Percentiles rank a stretch among this genome's conserved stretches.
Evolutionary conservation across 1,140 invertebrate genomes (phyloP).

Genomic region (Acromyrmex echinatior): DNA sequence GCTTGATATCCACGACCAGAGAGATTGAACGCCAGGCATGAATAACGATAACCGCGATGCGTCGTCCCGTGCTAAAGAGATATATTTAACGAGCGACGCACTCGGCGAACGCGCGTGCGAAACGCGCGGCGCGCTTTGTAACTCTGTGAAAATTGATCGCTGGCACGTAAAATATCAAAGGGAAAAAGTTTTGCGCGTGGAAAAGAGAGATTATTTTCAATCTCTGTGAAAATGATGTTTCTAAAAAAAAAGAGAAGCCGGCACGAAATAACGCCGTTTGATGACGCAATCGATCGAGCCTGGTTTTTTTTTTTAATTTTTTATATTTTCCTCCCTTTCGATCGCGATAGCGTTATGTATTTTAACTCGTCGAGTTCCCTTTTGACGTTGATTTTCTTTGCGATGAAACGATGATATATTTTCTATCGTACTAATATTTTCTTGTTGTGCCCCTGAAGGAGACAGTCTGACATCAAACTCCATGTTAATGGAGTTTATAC

Average conservation of each 20-base stretch:
- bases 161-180: background rate
- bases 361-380: background rate
- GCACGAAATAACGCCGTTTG: background rate
- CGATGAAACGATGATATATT: background rate
- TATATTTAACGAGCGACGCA: conserved; percentile 26
- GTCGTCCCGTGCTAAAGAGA: background rate
- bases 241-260: background rate
- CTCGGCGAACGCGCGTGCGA: background rate
- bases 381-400: background rate
- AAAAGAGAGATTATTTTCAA: conserved; percentile 4
- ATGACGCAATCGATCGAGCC: background rate
- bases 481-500: too few species aligned
- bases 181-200: background rate
- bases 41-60: background rate
- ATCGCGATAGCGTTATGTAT: background rate
- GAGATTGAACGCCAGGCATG: background rate
- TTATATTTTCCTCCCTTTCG: background rate
- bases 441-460: too few species aligned
- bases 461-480: too few species aligned
- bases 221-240: background rate
- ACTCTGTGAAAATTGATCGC: conserved; percentile 27
- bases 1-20: background rate
- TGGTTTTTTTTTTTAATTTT: background rate
- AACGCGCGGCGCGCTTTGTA: conserved; percentile 11
- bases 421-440: background rate